Conservation (phyloP, 2,113 vertebrate genomes). For the Pachyramphus minor region DNA sequence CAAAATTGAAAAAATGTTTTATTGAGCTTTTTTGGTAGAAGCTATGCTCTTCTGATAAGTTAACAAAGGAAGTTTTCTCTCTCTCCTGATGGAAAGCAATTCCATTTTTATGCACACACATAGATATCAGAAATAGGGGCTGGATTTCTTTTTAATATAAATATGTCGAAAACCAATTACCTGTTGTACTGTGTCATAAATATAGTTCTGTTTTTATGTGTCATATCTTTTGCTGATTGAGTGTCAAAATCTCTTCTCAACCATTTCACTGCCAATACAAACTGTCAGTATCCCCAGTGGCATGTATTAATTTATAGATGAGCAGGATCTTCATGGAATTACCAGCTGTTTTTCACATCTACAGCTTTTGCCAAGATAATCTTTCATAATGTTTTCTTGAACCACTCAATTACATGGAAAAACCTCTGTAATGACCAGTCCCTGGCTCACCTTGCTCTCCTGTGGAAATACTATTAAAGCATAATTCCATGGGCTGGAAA, state of each 20-base stretch:
- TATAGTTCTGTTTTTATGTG: not conserved
- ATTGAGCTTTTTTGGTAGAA: not conserved
- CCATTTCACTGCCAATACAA: constrained; percentile 14
- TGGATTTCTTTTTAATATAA: not conserved
- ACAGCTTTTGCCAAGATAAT: constrained; percentile 31
- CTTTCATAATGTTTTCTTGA: constrained; percentile 1
- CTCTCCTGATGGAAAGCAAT: not conserved
- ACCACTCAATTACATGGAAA: constrained; percentile 21
- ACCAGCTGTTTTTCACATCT: constrained; percentile 54
- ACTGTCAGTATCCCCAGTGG: not conserved
- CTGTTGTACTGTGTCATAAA: not conserved
- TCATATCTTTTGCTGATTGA: not conserved
- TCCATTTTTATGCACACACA: not conserved
- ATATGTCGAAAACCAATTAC: not conserved
- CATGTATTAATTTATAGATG: constrained; percentile 7
- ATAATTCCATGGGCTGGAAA: not conserved
- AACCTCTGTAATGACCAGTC: not conserved
- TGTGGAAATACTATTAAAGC: constrained; percentile 31
- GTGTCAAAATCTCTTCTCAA: constrained; percentile 25
- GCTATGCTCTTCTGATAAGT: not conserved
- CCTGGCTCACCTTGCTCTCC: constrained; percentile 31
- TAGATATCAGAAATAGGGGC: not conserved
- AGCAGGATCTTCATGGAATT: constrained; percentile 18
- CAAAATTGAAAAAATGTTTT: not conserved
- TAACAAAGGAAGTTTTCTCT: not conserved